Evolutionary conservation across 2,113 vertebrate genomes (phyloP).

Genomic region (Danio rerio): DNA sequence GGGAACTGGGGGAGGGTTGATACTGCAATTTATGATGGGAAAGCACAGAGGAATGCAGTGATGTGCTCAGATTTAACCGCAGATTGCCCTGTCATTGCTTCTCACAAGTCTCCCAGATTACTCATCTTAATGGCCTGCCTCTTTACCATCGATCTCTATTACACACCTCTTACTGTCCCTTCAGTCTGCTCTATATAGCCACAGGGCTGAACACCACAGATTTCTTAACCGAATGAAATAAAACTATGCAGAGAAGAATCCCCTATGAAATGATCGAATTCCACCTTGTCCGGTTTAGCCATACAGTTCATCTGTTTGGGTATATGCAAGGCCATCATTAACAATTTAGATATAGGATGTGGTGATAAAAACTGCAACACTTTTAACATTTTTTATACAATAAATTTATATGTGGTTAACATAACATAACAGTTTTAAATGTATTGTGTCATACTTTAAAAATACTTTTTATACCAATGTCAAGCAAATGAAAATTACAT

Average conservation of each 20-base stretch:
- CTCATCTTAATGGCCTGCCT: constrained; percentile 70
- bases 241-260: background rate
- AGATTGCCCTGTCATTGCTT: constrained; percentile 74
- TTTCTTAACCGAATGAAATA: background rate
- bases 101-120: constrained; percentile 79
- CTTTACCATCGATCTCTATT: constrained; percentile 46
- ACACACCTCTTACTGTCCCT: constrained; percentile 51
- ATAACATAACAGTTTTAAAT: no score
- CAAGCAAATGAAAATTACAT: no score
- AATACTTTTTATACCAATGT: no score
- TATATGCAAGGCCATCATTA: background rate
- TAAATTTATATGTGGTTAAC: no score
- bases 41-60: constrained; percentile 75
- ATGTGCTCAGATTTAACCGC: constrained; percentile 74
- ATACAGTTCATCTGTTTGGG: background rate
- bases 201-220: constrained; percentile 1
- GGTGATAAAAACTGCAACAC: background rate
- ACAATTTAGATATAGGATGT: background rate
- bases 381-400: no score
- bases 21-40: constrained; percentile 70
- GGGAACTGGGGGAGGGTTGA: constrained; percentile 29
- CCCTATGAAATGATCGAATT: background rate
- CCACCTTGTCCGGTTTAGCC: background rate
- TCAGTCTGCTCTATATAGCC: constrained; percentile 32
- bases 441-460: no score